Evolutionary conservation across 2,888 invertebrate species (phyloP).

Genomic region (Diaperis boleti): DNA sequence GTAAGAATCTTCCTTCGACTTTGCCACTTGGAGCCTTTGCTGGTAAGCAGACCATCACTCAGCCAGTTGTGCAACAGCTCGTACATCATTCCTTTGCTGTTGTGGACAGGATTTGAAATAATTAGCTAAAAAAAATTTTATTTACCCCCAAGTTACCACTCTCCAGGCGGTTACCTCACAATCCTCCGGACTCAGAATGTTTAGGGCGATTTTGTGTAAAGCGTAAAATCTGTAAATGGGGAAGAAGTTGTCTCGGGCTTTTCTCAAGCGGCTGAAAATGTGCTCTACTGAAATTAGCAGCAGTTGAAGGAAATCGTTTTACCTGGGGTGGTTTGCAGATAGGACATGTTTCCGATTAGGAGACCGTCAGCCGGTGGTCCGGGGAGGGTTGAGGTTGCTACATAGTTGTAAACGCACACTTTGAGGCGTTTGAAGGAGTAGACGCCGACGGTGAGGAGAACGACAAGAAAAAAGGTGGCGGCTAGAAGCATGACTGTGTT

Average conservation of each 20-base stretch:
- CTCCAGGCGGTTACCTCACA: not conserved
- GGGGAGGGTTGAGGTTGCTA: not conserved
- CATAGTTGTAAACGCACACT: constrained; percentile 1
- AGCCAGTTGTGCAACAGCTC: constrained; percentile 36
- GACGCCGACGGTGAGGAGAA: not conserved
- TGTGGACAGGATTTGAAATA: constrained; percentile 9
- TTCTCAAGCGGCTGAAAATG: not conserved
- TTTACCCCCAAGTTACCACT: too few relatives aligned
- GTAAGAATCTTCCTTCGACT: constrained; percentile 46
- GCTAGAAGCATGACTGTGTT: not conserved
- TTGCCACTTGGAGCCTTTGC: constrained; percentile 45
- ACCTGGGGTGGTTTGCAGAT: constrained; percentile 10
- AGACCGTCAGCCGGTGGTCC: constrained; percentile 7
- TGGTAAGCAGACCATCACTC: constrained; percentile 39
- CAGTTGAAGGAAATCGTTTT: not conserved
- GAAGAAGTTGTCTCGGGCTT: constrained; percentile 2
- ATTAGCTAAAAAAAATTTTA: constrained; percentile 7
- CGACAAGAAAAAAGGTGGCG: not conserved
- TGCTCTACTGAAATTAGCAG: not conserved
- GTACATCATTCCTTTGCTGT: constrained; percentile 6
- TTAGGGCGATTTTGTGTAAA: not conserved
- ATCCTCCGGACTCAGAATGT: constrained; percentile 16
- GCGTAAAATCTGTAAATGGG: constrained; percentile 15
- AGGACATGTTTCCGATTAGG: constrained; percentile 14
- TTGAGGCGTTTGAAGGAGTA: constrained; percentile 1